Percentiles rank a stretch among this genome's conserved stretches.
These are phyloP conservation scores for Aethes cnicana DNA, from an alignment of 2,888 invertebrate species.

Conservation along the genomic window DNA sequence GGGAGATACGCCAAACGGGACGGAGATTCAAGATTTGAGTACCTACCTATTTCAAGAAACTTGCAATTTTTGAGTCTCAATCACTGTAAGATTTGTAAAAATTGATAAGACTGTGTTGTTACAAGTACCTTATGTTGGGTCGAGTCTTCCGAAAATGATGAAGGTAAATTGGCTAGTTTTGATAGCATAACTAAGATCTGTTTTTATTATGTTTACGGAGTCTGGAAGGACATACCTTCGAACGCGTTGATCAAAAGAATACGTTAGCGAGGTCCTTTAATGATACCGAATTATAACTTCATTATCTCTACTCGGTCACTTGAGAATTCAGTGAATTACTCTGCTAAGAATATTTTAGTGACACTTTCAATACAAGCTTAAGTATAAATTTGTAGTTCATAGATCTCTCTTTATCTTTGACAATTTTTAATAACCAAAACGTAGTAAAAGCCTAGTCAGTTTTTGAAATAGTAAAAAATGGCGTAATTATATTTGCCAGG, in stretches of 20 bases:
- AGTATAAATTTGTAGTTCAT: slow-evolving; percentile 2
- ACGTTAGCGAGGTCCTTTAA: not conserved
- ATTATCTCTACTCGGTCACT: too few relatives aligned
- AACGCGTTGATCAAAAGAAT: not conserved
- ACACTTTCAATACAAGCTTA: too few relatives aligned
- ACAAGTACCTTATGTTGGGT: slow-evolving; percentile 7
- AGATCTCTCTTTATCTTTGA: slow-evolving; percentile 9
- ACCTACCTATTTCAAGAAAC: slow-evolving; percentile 10
- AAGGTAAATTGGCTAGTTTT: slow-evolving; percentile 14
- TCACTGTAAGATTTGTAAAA: slow-evolving; percentile 12
- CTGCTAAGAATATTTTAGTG: too few relatives aligned
- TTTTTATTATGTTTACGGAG: not conserved
- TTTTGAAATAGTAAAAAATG: not conserved
- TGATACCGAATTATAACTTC: not conserved
- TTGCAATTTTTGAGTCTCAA: slow-evolving; percentile 11
- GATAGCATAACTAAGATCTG: not conserved
- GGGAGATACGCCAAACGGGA: slow-evolving; percentile 1
- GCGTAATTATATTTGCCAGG: not conserved
- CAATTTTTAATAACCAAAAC: slow-evolving; percentile 25
- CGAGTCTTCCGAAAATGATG: slow-evolving; percentile 18
- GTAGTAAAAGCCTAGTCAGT: slow-evolving; percentile 30
- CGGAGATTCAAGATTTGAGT: slow-evolving; percentile 8
- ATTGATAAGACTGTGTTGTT: slow-evolving; percentile 25
- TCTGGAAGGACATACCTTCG: not conserved
- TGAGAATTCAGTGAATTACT: too few relatives aligned